These are phyloP conservation scores for Phoxinus dragarum DNA, from an alignment of 2,797 vertebrate species.

Conservation along the genomic window DNA sequence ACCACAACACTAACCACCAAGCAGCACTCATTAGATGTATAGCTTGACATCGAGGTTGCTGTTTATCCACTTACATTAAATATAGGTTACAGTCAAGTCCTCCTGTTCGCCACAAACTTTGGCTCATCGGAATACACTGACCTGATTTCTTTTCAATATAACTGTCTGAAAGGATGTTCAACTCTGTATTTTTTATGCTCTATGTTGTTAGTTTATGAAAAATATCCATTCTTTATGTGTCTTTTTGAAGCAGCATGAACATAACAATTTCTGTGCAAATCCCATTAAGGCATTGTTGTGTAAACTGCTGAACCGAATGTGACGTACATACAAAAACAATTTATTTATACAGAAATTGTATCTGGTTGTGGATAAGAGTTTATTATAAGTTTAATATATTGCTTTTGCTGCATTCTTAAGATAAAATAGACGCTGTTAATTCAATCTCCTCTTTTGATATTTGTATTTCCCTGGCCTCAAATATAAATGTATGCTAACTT, in stretches of 20 bases:
- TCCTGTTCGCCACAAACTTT: constrained; percentile 15
- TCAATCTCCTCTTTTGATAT: constrained; percentile 38
- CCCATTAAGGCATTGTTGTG: neutral
- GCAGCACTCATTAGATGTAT: constrained; percentile 22
- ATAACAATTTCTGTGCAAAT: constrained; percentile 6
- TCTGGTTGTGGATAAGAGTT: constrained; percentile 24
- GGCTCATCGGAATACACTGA: neutral
- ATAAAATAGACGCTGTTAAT: constrained; percentile 36
- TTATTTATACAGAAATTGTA: constrained; percentile 22
- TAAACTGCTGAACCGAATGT: neutral
- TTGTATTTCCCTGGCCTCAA: constrained; percentile 12
- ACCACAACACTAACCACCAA: constrained; percentile 40
- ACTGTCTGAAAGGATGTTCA: neutral
- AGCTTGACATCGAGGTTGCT: constrained; percentile 29
- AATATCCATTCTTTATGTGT: neutral
- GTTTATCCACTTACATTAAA: constrained; percentile 50
- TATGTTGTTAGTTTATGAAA: constrained; percentile 11
- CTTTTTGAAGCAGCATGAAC: neutral
- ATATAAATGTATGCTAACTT: neutral
- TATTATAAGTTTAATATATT: constrained; percentile 45
- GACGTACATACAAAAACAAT: neutral
- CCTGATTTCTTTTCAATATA: constrained; percentile 9
- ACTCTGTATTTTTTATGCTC: neutral
- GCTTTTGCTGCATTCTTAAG: constrained; percentile 53
- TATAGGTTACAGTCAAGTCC: constrained; percentile 31